Base-by-base conservation (phyloP, 2,113 vertebrate genomes). In the Rhinolophus ferrumequinum region DNA sequence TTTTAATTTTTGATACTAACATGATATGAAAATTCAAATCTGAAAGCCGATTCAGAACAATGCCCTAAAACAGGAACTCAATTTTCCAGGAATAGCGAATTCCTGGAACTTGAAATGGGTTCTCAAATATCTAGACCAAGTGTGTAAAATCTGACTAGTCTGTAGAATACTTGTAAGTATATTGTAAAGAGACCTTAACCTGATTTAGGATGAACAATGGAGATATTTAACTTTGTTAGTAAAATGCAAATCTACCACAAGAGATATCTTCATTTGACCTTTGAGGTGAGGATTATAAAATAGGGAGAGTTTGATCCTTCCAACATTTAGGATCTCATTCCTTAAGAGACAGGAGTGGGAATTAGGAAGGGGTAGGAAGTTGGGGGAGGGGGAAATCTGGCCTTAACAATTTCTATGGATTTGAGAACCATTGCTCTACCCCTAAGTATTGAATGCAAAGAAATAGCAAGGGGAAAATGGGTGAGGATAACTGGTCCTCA, bases 211-310 rank as follows among this genome's bases (percentile, higher is more conserved):
- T 79, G 44, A 88, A 86, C 6, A 21, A n/a, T 58, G 64, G 41
- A 92, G 47, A 73, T 69, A 50, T 66, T 92, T 79, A 86, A 56
- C 6, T 62, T 92, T 21, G 3, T 41, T 73, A 64, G 50, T 22
- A 73, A 95, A 91, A 69, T 81, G n/a, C 5, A 96, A 88, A 92
- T 64, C 69, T 35, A 58, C 72, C 33, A 82, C 18, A 73, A 66
- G 21, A 67, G 56, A 94, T 81, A 86, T 13, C 44, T 85, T 64
- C 22, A 44, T 69, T 52, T 92, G 50, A 92, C 22, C 52, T 95
- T 88, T 56, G 47, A 92, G 66, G 41, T 91, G 28, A 93, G n/a
- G n/a, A 85, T 94, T 76, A 60, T n/a, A 66, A 66, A 13, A 26
- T 30, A 85, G 56, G 33, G 50, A 93, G 50, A 80, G 62, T 88